Evolutionary conservation across 2,113 vertebrate species (phyloP).

Genomic region (Psettodes erumei): DNA sequence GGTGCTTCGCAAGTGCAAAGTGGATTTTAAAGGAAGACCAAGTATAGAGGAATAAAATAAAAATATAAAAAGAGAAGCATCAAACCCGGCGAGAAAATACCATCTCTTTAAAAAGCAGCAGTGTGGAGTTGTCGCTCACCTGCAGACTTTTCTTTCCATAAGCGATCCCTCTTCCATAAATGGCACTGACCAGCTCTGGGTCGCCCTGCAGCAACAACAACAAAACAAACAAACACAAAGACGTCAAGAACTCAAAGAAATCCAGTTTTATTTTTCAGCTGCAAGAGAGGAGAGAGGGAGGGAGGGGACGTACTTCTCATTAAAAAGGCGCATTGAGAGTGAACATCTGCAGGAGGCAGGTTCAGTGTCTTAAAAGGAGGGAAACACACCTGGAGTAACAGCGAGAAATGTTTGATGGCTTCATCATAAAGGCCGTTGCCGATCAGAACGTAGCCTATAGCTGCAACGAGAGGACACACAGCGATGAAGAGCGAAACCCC

Average conservation of each 20-base stretch:
- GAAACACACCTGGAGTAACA: slow-evolving; percentile 91
- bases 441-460: slow-evolving; percentile 95
- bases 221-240: background rate
- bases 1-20: too few relatives aligned
- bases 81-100: too few relatives aligned
- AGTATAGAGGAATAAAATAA: too few relatives aligned
- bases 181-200: slow-evolving; percentile 95
- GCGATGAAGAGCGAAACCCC: background rate
- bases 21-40: too few relatives aligned
- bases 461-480: slow-evolving; percentile 74
- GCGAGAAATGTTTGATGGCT: slow-evolving; percentile 96
- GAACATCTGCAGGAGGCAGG: background rate
- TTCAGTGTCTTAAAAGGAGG: background rate
- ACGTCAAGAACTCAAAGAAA: background rate
- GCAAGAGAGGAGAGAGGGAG: too few relatives aligned
- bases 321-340: background rate
- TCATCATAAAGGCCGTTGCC: slow-evolving; percentile 95
- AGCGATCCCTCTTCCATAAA: slow-evolving; percentile 96
- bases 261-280: background rate
- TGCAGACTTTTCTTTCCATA: slow-evolving; percentile 97
- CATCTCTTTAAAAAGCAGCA: too few relatives aligned
- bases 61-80: too few relatives aligned
- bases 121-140: slow-evolving; percentile 80
- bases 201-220: slow-evolving; percentile 85
- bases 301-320: too few relatives aligned